Evolutionary conservation across 2,113 vertebrate genomes (phyloP).

Genomic region (Galbula dea): DNA sequence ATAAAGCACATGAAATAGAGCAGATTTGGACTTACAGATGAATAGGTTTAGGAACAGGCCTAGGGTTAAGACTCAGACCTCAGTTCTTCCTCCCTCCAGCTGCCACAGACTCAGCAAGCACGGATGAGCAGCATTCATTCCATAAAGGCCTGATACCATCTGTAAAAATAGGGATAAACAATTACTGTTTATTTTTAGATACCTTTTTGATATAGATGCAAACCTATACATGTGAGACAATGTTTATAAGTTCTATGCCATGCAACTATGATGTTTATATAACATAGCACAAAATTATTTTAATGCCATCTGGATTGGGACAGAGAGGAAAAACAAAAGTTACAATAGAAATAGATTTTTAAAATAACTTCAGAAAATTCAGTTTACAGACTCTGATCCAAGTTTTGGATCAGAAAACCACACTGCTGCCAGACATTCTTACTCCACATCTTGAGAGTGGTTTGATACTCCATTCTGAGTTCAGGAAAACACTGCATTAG

Average conservation of each 20-base stretch:
- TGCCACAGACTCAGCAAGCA: background rate
- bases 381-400: background rate
- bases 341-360: background rate
- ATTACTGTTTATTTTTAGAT: background rate
- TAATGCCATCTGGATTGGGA: background rate
- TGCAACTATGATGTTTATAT: background rate
- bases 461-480: background rate
- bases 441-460: background rate
- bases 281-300: background rate
- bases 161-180: background rate
- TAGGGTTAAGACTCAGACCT: background rate
- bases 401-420: background rate
- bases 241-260: background rate
- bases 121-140: background rate
- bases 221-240: background rate
- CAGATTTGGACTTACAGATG: background rate
- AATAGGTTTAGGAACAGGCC: background rate
- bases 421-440: background rate
- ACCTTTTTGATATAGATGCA: background rate
- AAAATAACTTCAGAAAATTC: background rate
- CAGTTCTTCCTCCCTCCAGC: background rate
- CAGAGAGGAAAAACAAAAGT: background rate
- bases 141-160: background rate
- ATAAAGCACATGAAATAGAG: background rate
- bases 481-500: background rate